Percentiles rank a stretch among this genome's conserved stretches.
These are phyloP conservation scores for Acanthococcus lagerstroemiae DNA, from an alignment of 2,888 invertebrate species.

Conservation along the genomic window DNA sequence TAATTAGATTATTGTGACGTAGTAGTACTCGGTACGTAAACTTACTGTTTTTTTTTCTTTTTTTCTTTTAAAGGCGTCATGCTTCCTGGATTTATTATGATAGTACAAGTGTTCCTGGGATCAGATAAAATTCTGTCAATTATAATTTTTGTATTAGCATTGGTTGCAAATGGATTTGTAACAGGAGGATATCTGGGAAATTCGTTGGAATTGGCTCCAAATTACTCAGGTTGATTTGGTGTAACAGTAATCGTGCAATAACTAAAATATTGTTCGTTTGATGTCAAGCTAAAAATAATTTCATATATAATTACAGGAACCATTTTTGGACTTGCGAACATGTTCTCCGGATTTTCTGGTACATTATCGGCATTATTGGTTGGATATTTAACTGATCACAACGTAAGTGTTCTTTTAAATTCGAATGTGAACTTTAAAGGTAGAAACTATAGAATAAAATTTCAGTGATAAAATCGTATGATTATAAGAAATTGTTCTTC, in stretches of 20 bases:
- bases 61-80: conserved; percentile 46
- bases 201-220: conserved; percentile 77
- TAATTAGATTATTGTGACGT: too few species aligned
- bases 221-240: conserved; percentile 52
- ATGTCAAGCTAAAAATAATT: neutral
- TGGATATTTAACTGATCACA: conserved; percentile 59
- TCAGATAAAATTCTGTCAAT: conserved; percentile 61
- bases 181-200: conserved; percentile 78
- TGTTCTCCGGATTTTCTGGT: conserved; percentile 70
- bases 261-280: neutral
- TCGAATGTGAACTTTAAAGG: too few species aligned
- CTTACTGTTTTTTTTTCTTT: neutral
- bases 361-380: conserved; percentile 74
- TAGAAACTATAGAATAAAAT: too few species aligned
- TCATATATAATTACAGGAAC: conserved; percentile 49
- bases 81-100: conserved; percentile 61
- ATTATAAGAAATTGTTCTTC: too few species aligned
- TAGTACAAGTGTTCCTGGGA: conserved; percentile 61
- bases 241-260: too few species aligned
- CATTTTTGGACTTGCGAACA: conserved; percentile 81
- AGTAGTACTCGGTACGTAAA: too few species aligned
- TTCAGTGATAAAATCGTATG: too few species aligned
- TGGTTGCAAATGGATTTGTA: conserved; percentile 76
- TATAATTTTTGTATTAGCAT: conserved; percentile 63
- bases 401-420: conserved; percentile 55